Base-by-base conservation (phyloP, 53 echinoderm and acorn worm species). In the Paelopatides confundens region DNA sequence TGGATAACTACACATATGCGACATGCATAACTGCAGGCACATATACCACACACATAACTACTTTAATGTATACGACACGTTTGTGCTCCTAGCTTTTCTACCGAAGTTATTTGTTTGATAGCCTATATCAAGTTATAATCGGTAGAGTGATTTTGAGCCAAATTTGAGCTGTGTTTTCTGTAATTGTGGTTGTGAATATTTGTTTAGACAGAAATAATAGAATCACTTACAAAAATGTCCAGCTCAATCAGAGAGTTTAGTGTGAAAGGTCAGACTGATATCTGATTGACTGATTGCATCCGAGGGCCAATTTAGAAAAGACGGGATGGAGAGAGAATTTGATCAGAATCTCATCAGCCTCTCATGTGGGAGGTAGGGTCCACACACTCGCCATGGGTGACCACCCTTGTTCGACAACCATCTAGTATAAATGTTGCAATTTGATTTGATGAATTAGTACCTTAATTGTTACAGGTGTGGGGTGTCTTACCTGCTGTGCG, bases 251-350 rank as follows among this genome's bases (percentile, higher is more conserved):
- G 39, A 35, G 10, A 46, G n/a, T 26, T 21, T 24, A 3, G 2
- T 39, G 31, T 12, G n/a, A 74, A 27, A 21, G 37, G 34, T 21
- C n/a, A 10, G 69, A 10, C 7, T 13, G 27, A 26, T 74, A 40
- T 23, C 46, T 74, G 74, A 74, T 74, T 74, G 74, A 74, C 74
- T 74, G 74, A 74, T 74, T 74, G 28, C 74, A 40, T 74, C 24
- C 74, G 39, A 74, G 74, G 26, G 47, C 74, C 74, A 74, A 74
- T 74, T 74, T 74, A 74, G 47, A 35, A 35, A 27, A 40, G 26
- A 3, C 28, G 26, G 26, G 15, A n/a, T 21, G 31, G 74, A 39
- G 74, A 40, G 47, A 5, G 74, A 74, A 74, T 74, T 46, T 9
- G 18, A 74, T 74, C 74, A 74, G 40, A 13, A 74, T 39, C 74